These are phyloP conservation scores for Orthosia gothica DNA, from an alignment of 2,888 invertebrate species.

Conservation along the genomic window DNA sequence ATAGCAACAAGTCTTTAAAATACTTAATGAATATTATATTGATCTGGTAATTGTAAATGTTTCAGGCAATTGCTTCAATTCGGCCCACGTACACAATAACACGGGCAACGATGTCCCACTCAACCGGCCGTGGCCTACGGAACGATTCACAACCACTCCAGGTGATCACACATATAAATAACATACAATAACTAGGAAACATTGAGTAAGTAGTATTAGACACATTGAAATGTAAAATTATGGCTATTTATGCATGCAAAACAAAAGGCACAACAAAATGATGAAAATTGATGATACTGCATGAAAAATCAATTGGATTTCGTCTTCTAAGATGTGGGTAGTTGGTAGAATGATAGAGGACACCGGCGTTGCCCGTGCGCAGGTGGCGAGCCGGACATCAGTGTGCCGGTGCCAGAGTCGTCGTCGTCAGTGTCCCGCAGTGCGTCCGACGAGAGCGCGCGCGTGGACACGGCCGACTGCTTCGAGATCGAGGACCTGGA, in stretches of 20 bases:
- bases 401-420: slow-evolving; percentile 70
- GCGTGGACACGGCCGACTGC: slow-evolving; percentile 89
- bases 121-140: slow-evolving; percentile 64
- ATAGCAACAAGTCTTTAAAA: neutral
- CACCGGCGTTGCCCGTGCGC: slow-evolving; percentile 13
- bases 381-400: slow-evolving; percentile 84
- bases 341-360: neutral
- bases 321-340: neutral
- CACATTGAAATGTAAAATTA: slow-evolving; percentile 1
- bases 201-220: neutral
- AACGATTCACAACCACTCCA: slow-evolving; percentile 74
- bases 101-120: slow-evolving; percentile 46
- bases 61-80: slow-evolving; percentile 82
- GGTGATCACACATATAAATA: slow-evolving; percentile 28
- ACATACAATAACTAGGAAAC: neutral
- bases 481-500: slow-evolving; percentile 90
- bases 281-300: neutral
- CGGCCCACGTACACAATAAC: slow-evolving; percentile 78
- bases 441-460: slow-evolving; percentile 67
- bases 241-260: slow-evolving; percentile 15
- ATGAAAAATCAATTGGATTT: neutral
- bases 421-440: slow-evolving; percentile 62
- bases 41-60: slow-evolving; percentile 25
- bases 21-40: neutral
- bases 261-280: neutral